Conservation (phyloP, 2,113 vertebrate genomes). For the Amia ocellicauda region DNA sequence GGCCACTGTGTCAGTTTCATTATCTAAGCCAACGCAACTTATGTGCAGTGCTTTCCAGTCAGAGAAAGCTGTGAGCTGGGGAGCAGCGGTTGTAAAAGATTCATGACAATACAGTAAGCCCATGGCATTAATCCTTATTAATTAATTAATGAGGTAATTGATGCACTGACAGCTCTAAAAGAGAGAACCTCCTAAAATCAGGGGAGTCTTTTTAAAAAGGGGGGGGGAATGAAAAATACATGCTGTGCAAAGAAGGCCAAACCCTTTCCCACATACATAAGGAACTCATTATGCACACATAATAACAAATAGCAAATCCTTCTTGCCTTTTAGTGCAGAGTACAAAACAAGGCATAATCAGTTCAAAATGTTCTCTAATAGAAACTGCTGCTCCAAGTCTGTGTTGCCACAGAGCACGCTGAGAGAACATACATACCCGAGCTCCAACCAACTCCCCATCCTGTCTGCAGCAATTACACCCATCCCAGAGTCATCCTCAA, state of each 20-base stretch:
- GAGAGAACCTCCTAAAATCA: background rate
- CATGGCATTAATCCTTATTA: no score
- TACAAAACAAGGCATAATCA: background rate
- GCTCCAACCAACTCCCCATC: background rate
- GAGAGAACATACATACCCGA: background rate
- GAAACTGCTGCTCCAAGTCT: background rate
- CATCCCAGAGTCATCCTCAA: no score
- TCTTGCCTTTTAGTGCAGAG: background rate
- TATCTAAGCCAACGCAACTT: no score
- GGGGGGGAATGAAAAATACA: background rate
- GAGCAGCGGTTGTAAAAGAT: no score
- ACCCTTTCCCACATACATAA: background rate
- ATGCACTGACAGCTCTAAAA: background rate
- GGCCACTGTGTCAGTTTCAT: no score
- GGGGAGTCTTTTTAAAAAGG: background rate
- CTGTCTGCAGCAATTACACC: no score
- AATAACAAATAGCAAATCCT: background rate
- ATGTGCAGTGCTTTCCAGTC: no score
- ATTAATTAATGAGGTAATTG: no score
- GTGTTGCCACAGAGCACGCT: background rate
- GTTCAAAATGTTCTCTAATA: background rate
- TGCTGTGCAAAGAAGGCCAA: background rate
- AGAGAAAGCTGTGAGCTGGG: no score
- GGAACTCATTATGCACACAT: background rate
- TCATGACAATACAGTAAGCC: no score